Base-by-base conservation (phyloP, 2,888 invertebrate species). In the Drosophila falleni region DNA sequence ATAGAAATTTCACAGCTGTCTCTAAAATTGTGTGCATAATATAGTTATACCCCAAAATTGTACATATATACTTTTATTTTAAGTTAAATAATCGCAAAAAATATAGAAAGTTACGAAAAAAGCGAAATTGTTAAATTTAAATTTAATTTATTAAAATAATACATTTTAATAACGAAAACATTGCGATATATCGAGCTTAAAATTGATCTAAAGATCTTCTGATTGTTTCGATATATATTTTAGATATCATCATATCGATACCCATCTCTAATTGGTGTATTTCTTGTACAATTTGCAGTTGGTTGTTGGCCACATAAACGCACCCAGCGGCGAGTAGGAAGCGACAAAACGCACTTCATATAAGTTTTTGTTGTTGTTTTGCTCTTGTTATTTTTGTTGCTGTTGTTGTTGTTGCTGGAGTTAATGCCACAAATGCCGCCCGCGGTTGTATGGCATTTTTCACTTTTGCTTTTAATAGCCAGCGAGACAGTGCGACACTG, bases 401-500 rank as follows among this genome's bases (percentile, higher is more conserved):
- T 66, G 44, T 33, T 67, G 46, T 13, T 59, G 67, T 23, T 58
- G 42, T 35, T 47, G 71, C 55, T 61, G 64, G 37, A 66, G 62
- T 63, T 46, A 23, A 56, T 55, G 61, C 65, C 49, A 42, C 26
- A 54, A 54, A 54, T 64, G 64, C 56, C 61, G 75, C 67, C 84
- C 63, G 59, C 69, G 76, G 71, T 62, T 87, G 70, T 68, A 58
- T 59, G 78, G 87, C 72, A 84, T 84, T 80, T 87, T 86, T 78
- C 85, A 86, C 89, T 86, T 88, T 89, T 86, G 89, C 87, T 85
- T 89, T 85, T 88, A 77, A 87, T 74, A 86, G 83, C 74, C 82
- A 73, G 71, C 51, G 65, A 44, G 41, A 35, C 33, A 23, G 3
- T 23, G 33, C 13, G 33, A 35, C 33, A 23, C 23, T 23, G 33